Conservation (phyloP, 1,140 invertebrate species). For the Polyergus mexicanus region DNA sequence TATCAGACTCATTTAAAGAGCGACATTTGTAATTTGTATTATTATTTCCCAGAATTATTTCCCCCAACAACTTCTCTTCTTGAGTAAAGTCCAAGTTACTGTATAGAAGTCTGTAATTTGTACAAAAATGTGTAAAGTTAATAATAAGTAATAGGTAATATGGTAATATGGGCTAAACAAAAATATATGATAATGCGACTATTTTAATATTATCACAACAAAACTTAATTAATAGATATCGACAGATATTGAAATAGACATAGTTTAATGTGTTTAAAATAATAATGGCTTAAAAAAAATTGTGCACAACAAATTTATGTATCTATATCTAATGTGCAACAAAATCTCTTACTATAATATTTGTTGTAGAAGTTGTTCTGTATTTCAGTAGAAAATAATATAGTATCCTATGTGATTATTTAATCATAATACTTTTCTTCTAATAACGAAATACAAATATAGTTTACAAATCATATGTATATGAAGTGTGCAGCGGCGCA, state of each 20-base stretch:
- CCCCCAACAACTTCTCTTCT: constrained; percentile 78
- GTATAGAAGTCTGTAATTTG: constrained; percentile 82
- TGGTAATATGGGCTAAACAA: background rate
- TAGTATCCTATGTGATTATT: background rate
- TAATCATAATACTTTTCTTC: background rate
- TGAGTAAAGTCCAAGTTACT: constrained; percentile 79
- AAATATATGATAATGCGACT: constrained; percentile 14
- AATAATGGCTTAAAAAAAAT: background rate
- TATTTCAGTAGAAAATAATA: background rate
- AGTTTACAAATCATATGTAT: background rate
- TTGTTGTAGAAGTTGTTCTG: background rate
- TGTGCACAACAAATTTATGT: background rate
- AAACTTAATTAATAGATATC: constrained; percentile 37
- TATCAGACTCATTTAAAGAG: constrained; percentile 64
- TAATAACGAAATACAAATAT: background rate
- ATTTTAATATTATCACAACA: constrained; percentile 21
- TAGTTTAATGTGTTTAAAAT: constrained; percentile 13
- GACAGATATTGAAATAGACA: background rate
- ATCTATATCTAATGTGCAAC: background rate
- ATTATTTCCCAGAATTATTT: constrained; percentile 77
- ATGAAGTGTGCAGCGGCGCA: too few relatives aligned
- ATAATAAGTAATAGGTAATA: background rate
- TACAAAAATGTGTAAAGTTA: constrained; percentile 25
- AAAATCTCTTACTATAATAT: background rate
- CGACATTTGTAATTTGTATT: constrained; percentile 68